Evolutionary conservation across 2,113 vertebrate genomes (phyloP).

Genomic region (Orthonyx spaldingii): DNA sequence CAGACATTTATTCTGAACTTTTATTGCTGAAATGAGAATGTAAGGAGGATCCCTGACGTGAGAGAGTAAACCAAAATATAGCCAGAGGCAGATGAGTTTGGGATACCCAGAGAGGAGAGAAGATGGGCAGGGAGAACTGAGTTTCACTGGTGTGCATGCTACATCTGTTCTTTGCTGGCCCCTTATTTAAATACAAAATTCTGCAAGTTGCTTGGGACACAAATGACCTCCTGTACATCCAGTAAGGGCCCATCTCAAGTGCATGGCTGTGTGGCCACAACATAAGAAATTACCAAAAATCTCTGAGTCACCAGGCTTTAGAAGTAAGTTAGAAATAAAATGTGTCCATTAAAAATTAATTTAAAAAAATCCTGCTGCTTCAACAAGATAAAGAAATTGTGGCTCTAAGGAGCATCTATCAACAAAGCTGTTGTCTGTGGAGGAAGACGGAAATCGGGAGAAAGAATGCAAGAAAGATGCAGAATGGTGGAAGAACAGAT

Average conservation of each 20-base stretch:
- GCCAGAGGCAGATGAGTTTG: background rate
- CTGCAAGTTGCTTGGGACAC: background rate
- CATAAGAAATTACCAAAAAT: background rate
- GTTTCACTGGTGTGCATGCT: background rate
- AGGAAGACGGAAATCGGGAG: background rate
- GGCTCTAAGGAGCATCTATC: background rate
- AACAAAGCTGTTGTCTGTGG: background rate
- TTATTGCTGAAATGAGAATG: background rate
- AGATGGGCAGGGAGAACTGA: background rate
- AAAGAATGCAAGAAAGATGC: background rate
- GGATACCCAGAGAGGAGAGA: background rate
- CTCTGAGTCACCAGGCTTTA: background rate
- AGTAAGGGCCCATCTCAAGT: background rate
- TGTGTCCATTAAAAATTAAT: background rate
- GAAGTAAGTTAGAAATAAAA: background rate
- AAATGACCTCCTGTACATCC: background rate
- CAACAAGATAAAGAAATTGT: background rate
- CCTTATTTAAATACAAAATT: background rate
- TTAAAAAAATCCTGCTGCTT: background rate
- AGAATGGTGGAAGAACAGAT: background rate
- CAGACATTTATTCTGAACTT: background rate
- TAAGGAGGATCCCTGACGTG: background rate
- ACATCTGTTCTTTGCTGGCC: background rate
- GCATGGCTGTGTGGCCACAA: background rate
- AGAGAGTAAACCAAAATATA: background rate